Conservation (phyloP, 2,888 invertebrate genomes). For the Acronicta aceris region DNA sequence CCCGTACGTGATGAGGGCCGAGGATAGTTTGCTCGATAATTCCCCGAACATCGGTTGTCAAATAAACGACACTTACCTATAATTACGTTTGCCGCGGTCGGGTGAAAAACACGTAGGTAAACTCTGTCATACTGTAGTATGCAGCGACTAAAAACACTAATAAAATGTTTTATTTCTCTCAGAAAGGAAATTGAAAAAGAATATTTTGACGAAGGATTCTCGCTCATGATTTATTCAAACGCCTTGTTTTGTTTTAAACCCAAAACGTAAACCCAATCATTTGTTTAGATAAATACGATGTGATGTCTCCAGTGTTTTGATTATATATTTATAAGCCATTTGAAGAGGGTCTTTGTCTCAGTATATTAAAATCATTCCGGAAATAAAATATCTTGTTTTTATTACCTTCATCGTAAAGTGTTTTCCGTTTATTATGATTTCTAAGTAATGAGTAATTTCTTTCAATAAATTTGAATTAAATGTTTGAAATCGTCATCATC, state of each 20-base stretch:
- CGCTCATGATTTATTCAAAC: constrained; percentile 31
- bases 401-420: too few species aligned
- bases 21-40: constrained; percentile 28
- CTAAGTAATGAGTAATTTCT: too few species aligned
- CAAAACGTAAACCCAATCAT: background rate
- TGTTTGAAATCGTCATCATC: constrained; percentile 2
- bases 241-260: constrained; percentile 3
- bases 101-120: constrained; percentile 12
- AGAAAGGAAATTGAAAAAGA: too few species aligned
- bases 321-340: too few species aligned
- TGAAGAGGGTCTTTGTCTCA: too few species aligned
- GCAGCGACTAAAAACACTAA: constrained; percentile 31
- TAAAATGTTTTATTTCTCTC: constrained; percentile 41
- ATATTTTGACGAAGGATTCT: too few species aligned
- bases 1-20: constrained; percentile 24
- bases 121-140: constrained; percentile 12
- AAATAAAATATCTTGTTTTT: too few species aligned
- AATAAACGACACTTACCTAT: constrained; percentile 40
- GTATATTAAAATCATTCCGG: too few species aligned
- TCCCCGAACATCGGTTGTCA: constrained; percentile 19
- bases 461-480: too few species aligned
- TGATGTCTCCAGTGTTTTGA: too few species aligned
- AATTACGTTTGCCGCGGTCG: constrained; percentile 22
- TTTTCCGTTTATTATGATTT: too few species aligned
- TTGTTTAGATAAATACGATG: too few species aligned